Percentiles rank a stretch among this genome's conserved stretches.
Conservation (phyloP, 2,113 vertebrate species). For the Chinchilla lanigera region DNA sequence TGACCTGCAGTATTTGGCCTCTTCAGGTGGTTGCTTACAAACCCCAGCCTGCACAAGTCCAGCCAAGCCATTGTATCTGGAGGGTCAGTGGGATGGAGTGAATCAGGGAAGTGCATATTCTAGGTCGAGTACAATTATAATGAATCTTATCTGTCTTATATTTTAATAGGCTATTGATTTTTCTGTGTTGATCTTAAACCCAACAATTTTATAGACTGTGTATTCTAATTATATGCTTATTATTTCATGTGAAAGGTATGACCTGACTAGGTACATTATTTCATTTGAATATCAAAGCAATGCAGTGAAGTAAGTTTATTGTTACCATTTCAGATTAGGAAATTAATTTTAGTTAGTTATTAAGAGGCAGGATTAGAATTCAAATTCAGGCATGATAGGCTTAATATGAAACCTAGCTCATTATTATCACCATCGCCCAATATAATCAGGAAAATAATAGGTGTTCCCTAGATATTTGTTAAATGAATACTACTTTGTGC, state of each 20-base stretch:
- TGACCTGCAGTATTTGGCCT: not conserved
- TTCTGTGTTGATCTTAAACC: not conserved
- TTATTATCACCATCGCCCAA: not conserved
- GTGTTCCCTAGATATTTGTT: not conserved
- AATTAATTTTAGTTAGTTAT: not conserved
- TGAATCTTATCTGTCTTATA: not conserved
- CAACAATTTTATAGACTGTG: not conserved
- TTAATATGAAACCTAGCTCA: not conserved
- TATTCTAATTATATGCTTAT: not conserved
- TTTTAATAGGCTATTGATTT: conserved; percentile 33
- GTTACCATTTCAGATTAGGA: not conserved
- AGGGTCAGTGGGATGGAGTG: not conserved
- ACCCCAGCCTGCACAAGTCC: not conserved
- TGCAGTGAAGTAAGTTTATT: not conserved
- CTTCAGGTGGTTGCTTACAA: not conserved
- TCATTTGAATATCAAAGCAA: not conserved
- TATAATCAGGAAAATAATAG: not conserved
- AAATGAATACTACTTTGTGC: not conserved
- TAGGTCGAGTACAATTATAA: not conserved
- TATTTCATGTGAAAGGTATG: not conserved
- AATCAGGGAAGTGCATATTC: not conserved
- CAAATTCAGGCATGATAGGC: not conserved
- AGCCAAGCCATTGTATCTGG: not conserved
- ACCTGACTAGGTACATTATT: conserved; percentile 6
- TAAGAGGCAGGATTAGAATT: conserved; percentile 21